A percentile compares a stretch with the other conserved stretches of the same genome.
phyloP scores from a whole-genome alignment of 2,888 invertebrate species.

The Lingula anatina region DNA sequence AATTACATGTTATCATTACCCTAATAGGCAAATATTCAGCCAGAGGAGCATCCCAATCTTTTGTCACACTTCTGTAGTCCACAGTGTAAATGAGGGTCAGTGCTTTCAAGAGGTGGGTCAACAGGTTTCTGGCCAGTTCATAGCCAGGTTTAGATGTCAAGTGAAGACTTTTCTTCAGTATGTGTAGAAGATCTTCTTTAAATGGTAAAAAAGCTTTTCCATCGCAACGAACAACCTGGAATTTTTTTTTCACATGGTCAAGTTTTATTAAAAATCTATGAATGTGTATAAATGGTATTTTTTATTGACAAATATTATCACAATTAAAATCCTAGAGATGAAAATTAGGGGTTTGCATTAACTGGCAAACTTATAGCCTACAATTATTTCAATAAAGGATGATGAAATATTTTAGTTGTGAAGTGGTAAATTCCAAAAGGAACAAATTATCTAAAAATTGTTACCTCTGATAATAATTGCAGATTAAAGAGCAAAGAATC shows the following conservation, averaged over 20 bases:
- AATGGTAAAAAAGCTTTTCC: conserved; percentile 64
- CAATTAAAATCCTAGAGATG: no score
- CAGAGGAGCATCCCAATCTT: conserved; percentile 62
- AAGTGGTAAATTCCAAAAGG: not conserved
- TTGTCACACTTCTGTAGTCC: conserved; percentile 62
- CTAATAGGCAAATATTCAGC: conserved; percentile 67
- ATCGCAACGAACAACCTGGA: conserved; percentile 62
- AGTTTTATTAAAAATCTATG: no score
- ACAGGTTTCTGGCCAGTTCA: conserved; percentile 60
- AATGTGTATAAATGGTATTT: no score
- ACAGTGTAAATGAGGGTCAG: conserved; percentile 62
- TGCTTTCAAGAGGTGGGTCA: conserved; percentile 59
- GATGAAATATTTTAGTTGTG: no score
- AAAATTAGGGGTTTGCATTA: no score
- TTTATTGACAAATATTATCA: no score
- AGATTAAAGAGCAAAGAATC: conserved; percentile 74
- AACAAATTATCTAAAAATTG: conserved; percentile 5
- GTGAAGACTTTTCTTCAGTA: conserved; percentile 68
- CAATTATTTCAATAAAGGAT: no score
- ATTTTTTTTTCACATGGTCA: no score
- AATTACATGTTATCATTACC: no score
- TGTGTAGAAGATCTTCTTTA: conserved; percentile 61
- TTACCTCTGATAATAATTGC: conserved; percentile 66
- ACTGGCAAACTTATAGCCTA: no score
- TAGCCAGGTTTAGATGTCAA: conserved; percentile 67